Conservation (phyloP, 1,140 invertebrate genomes). For the Drosophila simulans region DNA sequence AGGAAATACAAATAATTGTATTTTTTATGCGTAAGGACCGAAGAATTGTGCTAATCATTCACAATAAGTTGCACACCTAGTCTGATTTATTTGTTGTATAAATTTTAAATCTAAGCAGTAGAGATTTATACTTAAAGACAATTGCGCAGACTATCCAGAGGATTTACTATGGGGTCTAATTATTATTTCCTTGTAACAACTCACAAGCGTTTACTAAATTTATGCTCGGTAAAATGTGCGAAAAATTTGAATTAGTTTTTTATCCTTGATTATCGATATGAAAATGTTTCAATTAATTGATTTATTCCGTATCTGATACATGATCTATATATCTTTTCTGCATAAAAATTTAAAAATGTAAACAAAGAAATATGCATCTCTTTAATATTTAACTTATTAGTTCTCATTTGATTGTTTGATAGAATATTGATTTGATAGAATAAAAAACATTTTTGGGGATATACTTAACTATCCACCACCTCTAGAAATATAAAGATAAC, state of each 20-base stretch:
- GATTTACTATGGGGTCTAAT: background rate
- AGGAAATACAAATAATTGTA: conserved; percentile 34
- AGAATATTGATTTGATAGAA: too few relatives aligned
- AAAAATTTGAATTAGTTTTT: background rate
- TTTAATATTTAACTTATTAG: conserved; percentile 22
- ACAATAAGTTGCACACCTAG: background rate
- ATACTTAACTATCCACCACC: conserved; percentile 63
- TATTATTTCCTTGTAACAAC: background rate
- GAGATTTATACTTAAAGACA: background rate
- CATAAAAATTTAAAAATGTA: too few relatives aligned
- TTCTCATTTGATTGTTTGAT: conserved; percentile 20
- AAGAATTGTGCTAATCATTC: conserved; percentile 23
- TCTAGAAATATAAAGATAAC: conserved; percentile 14
- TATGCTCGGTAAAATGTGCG: conserved; percentile 69
- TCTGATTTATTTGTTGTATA: background rate
- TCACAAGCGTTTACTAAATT: conserved; percentile 46
- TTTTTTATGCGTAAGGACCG: conserved; percentile 22
- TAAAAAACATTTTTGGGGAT: conserved; percentile 2
- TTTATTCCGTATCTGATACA: too few relatives aligned
- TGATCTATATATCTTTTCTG: too few relatives aligned
- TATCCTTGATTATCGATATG: background rate
- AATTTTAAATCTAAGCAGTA: background rate
- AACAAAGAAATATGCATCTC: too few relatives aligned
- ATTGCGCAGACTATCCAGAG: background rate
- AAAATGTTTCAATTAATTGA: background rate